Evolutionary conservation across 2,797 vertebrate species (phyloP).

Genomic region (Petrocephalus schoutedeni): DNA sequence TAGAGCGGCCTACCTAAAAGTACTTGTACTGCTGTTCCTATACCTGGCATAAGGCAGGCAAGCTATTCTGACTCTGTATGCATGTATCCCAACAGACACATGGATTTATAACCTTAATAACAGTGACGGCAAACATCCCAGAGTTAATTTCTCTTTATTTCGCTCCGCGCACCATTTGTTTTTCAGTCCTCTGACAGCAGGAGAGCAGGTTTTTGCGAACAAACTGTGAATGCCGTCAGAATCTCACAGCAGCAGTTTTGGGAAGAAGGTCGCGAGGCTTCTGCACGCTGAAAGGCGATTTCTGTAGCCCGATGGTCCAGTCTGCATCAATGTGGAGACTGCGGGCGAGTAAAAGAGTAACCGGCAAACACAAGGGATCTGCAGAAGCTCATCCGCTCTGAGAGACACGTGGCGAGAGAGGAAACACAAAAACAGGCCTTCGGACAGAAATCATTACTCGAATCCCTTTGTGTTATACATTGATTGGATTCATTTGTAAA

Average conservation of each 20-base stretch:
- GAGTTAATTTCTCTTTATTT: not conserved
- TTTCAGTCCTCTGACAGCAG: not conserved
- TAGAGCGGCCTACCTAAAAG: not conserved
- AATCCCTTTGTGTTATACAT: not conserved
- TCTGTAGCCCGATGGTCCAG: not conserved
- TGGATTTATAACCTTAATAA: not conserved
- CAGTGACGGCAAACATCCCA: not conserved
- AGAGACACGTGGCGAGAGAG: not conserved
- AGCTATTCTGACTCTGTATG: not conserved
- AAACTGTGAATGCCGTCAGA: not conserved
- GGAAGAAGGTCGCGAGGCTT: not conserved
- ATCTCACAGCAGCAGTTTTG: not conserved
- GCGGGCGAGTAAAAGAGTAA: not conserved
- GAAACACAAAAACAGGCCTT: not conserved
- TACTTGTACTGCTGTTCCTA: not conserved
- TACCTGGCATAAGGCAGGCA: not conserved
- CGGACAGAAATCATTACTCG: not conserved
- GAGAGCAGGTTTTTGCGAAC: not conserved
- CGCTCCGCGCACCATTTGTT: not conserved
- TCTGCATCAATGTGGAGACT: not conserved
- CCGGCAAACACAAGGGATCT: not conserved
- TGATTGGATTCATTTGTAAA: conserved; percentile 3
- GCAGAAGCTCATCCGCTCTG: not conserved
- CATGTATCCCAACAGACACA: not conserved
- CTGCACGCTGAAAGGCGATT: not conserved